Percentiles rank a stretch among this genome's conserved stretches.
Conservation (phyloP, 2,113 vertebrate genomes). For the Burhinus bistriatus region DNA sequence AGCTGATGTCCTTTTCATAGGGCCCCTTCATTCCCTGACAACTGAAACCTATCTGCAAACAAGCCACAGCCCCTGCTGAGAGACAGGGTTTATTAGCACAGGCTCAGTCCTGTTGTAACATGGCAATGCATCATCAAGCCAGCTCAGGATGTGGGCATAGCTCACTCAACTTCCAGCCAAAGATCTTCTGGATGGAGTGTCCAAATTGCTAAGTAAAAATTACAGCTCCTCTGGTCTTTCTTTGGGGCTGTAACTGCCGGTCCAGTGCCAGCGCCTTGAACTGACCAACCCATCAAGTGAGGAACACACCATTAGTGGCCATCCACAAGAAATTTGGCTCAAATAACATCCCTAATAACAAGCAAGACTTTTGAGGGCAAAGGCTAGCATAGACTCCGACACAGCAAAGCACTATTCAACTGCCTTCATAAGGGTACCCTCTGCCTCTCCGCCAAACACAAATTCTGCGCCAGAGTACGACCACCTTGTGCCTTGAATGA, state of each 20-base stretch:
- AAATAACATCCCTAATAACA: neutral
- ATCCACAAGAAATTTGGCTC: neutral
- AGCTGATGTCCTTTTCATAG: neutral
- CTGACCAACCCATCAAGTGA: neutral
- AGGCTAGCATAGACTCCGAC: neutral
- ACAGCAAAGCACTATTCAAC: neutral
- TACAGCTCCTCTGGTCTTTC: neutral
- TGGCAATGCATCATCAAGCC: neutral
- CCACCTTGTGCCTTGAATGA: neutral
- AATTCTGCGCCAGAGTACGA: neutral
- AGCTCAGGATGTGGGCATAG: conserved; percentile 27
- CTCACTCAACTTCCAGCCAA: neutral
- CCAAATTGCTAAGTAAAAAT: neutral
- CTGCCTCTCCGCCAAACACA: neutral
- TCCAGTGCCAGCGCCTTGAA: accelerated
- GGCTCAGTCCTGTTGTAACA: neutral
- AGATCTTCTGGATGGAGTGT: neutral
- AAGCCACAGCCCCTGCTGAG: neutral
- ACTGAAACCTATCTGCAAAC: neutral
- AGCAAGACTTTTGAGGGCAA: neutral
- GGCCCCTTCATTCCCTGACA: neutral
- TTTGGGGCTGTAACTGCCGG: neutral
- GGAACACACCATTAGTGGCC: neutral
- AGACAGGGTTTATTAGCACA: neutral
- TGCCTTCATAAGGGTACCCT: neutral